Conservation (phyloP, 2,888 invertebrate genomes). For the Dryomyza anilis region DNA sequence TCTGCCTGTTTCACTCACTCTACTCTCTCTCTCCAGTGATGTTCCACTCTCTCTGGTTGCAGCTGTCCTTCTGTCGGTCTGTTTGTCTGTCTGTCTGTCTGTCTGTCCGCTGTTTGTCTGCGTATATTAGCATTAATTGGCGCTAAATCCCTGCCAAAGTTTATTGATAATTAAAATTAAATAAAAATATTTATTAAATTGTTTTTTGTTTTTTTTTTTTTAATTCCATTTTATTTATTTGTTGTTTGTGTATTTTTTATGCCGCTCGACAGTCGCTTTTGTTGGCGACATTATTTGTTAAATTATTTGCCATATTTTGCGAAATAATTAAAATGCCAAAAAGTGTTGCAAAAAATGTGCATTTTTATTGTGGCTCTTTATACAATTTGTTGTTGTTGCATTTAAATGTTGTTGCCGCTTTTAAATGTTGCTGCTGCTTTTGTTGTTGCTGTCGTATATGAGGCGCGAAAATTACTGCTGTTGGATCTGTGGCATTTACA, state of each 20-base stretch:
- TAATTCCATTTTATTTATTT: not conserved
- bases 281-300: conserved; percentile 15
- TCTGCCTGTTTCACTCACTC: no score
- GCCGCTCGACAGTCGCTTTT: not conserved
- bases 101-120: not conserved
- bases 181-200: conserved; percentile 20
- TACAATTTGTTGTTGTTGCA: not conserved
- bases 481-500: not conserved
- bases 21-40: no score
- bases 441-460: not conserved
- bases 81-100: not conserved
- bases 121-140: conserved; percentile 3
- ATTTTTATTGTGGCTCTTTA: not conserved
- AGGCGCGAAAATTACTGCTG: not conserved
- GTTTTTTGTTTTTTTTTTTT: not conserved
- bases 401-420: not conserved
- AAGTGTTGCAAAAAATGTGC: not conserved
- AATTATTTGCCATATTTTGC: conserved; percentile 22
- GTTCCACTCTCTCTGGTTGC: no score
- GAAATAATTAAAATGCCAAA: conserved; percentile 16
- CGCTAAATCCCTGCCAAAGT: conserved; percentile 4
- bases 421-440: not conserved
- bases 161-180: conserved; percentile 24
- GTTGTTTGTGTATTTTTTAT: not conserved
- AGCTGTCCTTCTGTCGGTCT: not conserved